Evolutionary conservation across 2,888 invertebrate genomes (phyloP), one percentile per base, ranked within the genome.

Genomic region (Andrena trimmerana): DNA sequence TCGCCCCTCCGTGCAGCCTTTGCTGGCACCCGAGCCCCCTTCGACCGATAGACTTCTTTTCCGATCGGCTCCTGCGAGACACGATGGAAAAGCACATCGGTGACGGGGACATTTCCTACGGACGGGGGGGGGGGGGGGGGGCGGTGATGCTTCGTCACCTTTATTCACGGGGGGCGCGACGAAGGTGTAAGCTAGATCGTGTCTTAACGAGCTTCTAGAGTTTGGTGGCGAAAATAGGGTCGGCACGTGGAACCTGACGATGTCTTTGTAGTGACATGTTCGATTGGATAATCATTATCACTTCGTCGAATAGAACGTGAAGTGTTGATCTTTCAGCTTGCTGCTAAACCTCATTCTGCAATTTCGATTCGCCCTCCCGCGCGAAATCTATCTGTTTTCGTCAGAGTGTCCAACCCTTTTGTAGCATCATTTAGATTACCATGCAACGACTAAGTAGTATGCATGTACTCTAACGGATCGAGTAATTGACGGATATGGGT

Each of bases 1-100:
- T 42, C 13, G 42, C 42, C 42, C 13, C 42, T 76, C 81, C 78
- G 66, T 83, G 85, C 88, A 84, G 82, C 85, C 87, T 80, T 87
- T 81, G 79, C 42, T 78, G 75, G 81, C 81, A 62, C 60, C 77
- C 73, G 79, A 36, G 48, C 72, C 72, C 79, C 33, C 59, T 68
- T 81, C 68, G 50, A 68, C 75, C 66, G 68, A 27, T 20, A 6
- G 48, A 72, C 81, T 85, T 74, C 69, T 81, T 77, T 67, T 72
- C 54, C 75, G 69, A 72, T 67, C 81, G 68, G 62, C 33, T 77
- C 74, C 72, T 24, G 27, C 29, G 57, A 68, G 68, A 68, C 36
- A 42, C 57, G 62, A 79, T 60, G 72, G 68, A 54, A 54, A 29
- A 54, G 52, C 62, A 67, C 63, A 31, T 65, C 54, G 63, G 72